Base-by-base conservation (phyloP, 2,888 invertebrate genomes). In the Penaeus monodon region DNA sequence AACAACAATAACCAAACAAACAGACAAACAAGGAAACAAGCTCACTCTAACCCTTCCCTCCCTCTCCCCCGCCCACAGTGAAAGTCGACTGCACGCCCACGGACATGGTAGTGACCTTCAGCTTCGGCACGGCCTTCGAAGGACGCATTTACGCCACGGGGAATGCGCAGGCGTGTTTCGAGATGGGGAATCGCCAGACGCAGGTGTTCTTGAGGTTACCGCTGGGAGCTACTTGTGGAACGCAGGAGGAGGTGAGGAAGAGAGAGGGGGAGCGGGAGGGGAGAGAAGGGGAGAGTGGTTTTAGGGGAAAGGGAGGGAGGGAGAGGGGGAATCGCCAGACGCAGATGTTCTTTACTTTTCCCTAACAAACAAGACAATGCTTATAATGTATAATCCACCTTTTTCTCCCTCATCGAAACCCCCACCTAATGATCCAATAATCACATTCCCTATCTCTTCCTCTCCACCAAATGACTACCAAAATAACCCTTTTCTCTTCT, bases 131-230 rank as follows among this genome's bases (percentile, higher is more conserved):
- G n/a, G 92, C 93, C 1, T 94, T 94, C 91, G 91, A 92, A 70
- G 97, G 97, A 0, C 94, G 96, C 84, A 93, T 97, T 90, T 97
- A 97, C 92, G 96, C 96, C 87, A 95, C 95, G 90, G 96, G 96
- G 24, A 95, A 95, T 91, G 95, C 96, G 0, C 96, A 91, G 91
- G 92, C 93, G 14, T 97, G 97, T 92, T 94, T 94, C 90, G 94
- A 94, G 22, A 93, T 94, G 92, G 94, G 95, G 57, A 92, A 93
- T 86, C 93, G 94, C 88, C 92, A 91, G 73, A 92, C 92, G 83
- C 91, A 92, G 10, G 94, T 95, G 4, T 93, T 92, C 0, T 93
- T 96, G 14, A 92, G 93, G 70, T 93, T 96, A 88, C 94, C 95
- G 0, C 92, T 96, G 77, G 93, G 92, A 33, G 91, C 92, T 7